phyloP scores from a whole-genome alignment of 1,140 invertebrate genomes.

The Theocolax elegans region DNA sequence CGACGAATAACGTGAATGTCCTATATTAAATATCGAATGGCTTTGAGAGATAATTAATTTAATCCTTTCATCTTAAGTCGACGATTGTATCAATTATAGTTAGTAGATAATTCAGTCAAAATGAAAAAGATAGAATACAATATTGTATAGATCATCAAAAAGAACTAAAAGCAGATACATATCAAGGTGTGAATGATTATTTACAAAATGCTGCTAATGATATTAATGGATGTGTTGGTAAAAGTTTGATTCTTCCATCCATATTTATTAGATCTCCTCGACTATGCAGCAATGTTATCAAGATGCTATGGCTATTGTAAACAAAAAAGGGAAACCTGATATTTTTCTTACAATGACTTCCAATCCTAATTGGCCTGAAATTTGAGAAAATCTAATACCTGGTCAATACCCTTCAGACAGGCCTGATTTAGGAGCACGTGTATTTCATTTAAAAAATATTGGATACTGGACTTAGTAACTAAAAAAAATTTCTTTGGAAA shows the following conservation, averaged over 20 bases:
- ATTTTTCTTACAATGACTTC: conserved; percentile 60
- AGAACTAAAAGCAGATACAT: conserved; percentile 12
- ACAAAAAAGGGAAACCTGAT: conserved; percentile 53
- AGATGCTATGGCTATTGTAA: conserved; percentile 33
- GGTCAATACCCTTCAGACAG: conserved; percentile 51
- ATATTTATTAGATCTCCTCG: conserved; percentile 20
- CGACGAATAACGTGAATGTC: conserved; percentile 22
- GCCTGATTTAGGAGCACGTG: conserved; percentile 50
- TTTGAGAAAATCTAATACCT: conserved; percentile 49
- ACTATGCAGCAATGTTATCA: conserved; percentile 35
- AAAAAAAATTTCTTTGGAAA: no score
- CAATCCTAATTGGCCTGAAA: conserved; percentile 62
- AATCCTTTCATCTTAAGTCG: conserved; percentile 18
- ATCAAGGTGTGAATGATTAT: conserved; percentile 24
- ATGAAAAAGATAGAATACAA: conserved; percentile 6
- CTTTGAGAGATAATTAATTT: conserved; percentile 18
- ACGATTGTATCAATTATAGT: conserved; percentile 22
- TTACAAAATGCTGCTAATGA: conserved; percentile 19
- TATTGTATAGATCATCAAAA: conserved; percentile 21
- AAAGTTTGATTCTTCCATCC: conserved; percentile 27
- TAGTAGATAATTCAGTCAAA: conserved; percentile 30
- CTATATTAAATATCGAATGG: conserved; percentile 22
- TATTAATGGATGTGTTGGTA: conserved; percentile 20
- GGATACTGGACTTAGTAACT: no score
- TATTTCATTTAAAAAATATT: no score